Conservation (phyloP, 2,888 invertebrate genomes). For the Nymphalis c-album region DNA sequence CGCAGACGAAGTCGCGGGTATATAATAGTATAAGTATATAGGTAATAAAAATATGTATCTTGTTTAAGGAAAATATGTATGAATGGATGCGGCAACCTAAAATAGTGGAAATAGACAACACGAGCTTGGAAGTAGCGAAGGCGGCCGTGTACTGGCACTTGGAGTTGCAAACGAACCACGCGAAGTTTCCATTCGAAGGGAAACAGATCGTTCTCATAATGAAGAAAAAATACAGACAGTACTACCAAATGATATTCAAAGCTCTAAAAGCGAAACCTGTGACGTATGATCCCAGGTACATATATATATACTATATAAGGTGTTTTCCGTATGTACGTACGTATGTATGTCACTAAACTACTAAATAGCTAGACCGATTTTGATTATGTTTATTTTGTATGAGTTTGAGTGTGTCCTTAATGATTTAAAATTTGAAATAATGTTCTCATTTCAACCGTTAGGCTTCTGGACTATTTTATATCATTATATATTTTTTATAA, state of each 20-base stretch:
- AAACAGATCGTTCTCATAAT: constrained; percentile 75
- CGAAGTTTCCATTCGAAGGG: constrained; percentile 71
- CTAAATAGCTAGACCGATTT: too few relatives aligned
- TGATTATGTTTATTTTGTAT: too few relatives aligned
- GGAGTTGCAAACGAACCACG: constrained; percentile 57
- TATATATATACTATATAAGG: too few relatives aligned
- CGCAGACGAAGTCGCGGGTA: too few relatives aligned
- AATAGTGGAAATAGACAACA: constrained; percentile 70
- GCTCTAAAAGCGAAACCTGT: constrained; percentile 72
- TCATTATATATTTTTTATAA: too few relatives aligned
- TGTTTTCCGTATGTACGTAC: too few relatives aligned
- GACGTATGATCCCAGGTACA: constrained; percentile 73
- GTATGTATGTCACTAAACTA: too few relatives aligned
- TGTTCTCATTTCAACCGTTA: too few relatives aligned
- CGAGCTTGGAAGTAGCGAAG: constrained; percentile 72
- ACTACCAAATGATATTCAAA: constrained; percentile 77
- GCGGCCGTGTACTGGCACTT: constrained; percentile 74
- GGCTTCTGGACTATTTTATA: too few relatives aligned
- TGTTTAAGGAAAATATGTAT: constrained; percentile 67
- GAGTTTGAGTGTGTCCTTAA: too few relatives aligned
- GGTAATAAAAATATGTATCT: neutral
- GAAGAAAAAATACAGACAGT: constrained; percentile 76
- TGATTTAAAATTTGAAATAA: too few relatives aligned
- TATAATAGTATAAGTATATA: too few relatives aligned
- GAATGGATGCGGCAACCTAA: constrained; percentile 77